Base-by-base conservation (phyloP, 2,888 invertebrate species). In the Phlogophora meticulosa region DNA sequence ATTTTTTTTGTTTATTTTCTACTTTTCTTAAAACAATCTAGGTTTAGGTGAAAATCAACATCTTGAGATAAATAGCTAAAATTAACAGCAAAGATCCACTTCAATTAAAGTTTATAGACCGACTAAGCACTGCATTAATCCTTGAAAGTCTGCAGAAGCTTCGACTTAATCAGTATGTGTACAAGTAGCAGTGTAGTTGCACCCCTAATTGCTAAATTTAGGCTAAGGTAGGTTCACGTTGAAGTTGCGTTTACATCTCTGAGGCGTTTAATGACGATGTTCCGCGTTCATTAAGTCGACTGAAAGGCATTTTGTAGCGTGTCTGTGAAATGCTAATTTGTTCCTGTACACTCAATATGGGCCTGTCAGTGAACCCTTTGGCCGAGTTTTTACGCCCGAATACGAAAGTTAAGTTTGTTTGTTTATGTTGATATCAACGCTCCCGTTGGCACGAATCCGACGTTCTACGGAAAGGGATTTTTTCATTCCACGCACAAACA, bases 321-420 rank as follows among this genome's bases (percentile, higher is more conserved):
- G 90, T 91, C 93, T 93, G 87, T 95, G 93, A 93, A 89, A 95
- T 95, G 95, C 94, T 93, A 95, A 95, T 95, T 91, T 88, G 85
- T 89, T 87, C 87, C 88, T 87, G 91, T 90, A 92, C 91, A 91
- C 85, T 88, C 94, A 93, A 95, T 95, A 94, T 93, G 87, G 84
- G 88, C 88, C 83, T 89, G 91, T 90, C 86, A 84, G 76, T 80
- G 85, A 88, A 86, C 88, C 89, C 90, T 89, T 90, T 88, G 86
- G 82, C 86, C 87, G 87, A 90, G 88, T 92, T 93, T 93, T 93
- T 91, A 84, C 85, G 83, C 83, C 76, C 79, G 85, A 84, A 81
- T 85, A 83, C 85, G 86, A 89, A 91, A 90, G 89, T 91, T 87
- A 87, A 81, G 81, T 83, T 82, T 87, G 91, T 91, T 92, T 93